Evolutionary conservation across 64 coral and sea anemone species (phyloP), one percentile per base, ranked within the genome.

Genomic region (Actinia tenebrosa): DNA sequence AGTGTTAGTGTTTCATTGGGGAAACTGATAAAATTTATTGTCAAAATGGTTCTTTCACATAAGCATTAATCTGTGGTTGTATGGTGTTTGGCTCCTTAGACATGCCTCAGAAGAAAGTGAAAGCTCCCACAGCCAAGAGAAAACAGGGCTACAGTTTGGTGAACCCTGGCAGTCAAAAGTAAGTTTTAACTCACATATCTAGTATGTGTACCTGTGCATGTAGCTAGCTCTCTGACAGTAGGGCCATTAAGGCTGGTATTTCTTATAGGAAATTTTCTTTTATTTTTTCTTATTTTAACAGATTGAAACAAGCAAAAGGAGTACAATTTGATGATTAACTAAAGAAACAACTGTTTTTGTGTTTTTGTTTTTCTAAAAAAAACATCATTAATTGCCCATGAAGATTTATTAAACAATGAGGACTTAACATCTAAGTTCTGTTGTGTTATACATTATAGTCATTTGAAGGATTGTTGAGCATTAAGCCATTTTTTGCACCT

Each of bases 271-370:
- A 30, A 15, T 75, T 23, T 66, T 75, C 25, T 75, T 25, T 81
- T n/a, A 20, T 92, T 92, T 75, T 82, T 52, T 88, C 79, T 84
- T 92, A 60, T 92, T 77, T 92, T 85, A 63, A 90, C 94, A 96
- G 94, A 96, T 84, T 93, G 91, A 96, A 96, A 96, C 91, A 92
- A 93, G 94, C 94, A 87, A 96, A 96, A 87, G 94, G 94, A 96
- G 94, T 96, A 63, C 88, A 93, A 78, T 96, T 96, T 93, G 91
- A 96, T 89, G 91, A 96, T 80, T 58, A 85, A 23, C 13, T 13
- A 75, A 75, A 75, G 69, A 27, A 75, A 75, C 69, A 75, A 3
- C 27, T 75, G 42, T 30, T 42, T 75, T 75, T 10, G 0, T 3
- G 15, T 16, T 25, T 71, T 71, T 75, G 7, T 42, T 42, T 75